Evolutionary conservation across 2,888 invertebrate genomes (phyloP).

Genomic region (Lasioglossum calceatum): DNA sequence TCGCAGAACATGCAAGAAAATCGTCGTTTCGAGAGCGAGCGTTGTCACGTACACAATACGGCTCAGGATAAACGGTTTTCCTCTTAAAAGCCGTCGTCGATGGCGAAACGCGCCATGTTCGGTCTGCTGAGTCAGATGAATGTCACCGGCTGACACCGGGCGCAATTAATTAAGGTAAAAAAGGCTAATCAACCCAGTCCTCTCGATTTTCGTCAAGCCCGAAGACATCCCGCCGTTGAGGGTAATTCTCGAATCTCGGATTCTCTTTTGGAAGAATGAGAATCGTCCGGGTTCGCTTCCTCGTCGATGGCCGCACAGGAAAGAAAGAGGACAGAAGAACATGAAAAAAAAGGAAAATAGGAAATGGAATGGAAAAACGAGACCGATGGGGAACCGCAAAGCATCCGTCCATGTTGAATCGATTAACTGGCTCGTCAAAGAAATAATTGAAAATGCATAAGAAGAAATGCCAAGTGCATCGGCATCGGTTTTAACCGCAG

Average conservation of each 20-base stretch:
- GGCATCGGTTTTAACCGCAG: constrained; percentile 29
- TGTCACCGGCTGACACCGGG: constrained; percentile 18
- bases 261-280: constrained; percentile 37
- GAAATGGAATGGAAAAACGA: constrained; percentile 33
- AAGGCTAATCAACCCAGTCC: constrained; percentile 17
- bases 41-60: neutral
- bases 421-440: constrained; percentile 53
- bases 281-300: constrained; percentile 22
- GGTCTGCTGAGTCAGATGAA: constrained; percentile 22
- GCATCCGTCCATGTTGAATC: constrained; percentile 54
- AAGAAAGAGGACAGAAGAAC: neutral
- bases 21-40: neutral
- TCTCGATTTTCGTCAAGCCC: constrained; percentile 40
- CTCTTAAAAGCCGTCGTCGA: neutral
- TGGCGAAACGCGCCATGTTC: constrained; percentile 23
- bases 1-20: neutral
- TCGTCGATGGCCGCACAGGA: constrained; percentile 13
- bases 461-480: constrained; percentile 40
- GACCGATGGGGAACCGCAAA: constrained; percentile 45
- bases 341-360: neutral
- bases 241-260: constrained; percentile 37
- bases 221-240: constrained; percentile 33
- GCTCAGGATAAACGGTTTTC: neutral
- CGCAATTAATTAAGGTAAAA: constrained; percentile 42
- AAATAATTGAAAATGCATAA: constrained; percentile 57